phyloP scores from a whole-genome alignment of 1,140 invertebrate genomes.

The Papilio aristodemus region DNA sequence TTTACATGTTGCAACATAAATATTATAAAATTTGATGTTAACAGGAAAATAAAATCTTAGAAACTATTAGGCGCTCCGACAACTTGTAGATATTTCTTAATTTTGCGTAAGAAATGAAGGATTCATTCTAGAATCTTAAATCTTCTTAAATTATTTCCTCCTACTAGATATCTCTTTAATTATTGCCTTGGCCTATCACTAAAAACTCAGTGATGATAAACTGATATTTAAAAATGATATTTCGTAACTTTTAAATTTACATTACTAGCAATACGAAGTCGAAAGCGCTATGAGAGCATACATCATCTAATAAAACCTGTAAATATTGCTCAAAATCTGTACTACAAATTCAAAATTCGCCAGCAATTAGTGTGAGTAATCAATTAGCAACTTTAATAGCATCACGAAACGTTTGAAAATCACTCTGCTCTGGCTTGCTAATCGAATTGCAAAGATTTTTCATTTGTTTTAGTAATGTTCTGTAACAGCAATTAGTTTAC shows the following conservation, averaged over 20 bases:
- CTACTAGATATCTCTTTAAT: no score
- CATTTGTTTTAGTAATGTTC: slow-evolving; percentile 14
- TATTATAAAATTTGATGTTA: not conserved
- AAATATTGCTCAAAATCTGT: slow-evolving; percentile 7
- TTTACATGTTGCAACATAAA: no score
- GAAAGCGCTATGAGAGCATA: not conserved
- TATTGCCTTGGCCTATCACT: no score
- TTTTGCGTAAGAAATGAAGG: no score
- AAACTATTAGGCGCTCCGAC: no score
- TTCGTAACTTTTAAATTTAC: no score
- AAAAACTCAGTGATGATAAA: no score
- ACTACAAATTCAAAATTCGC: not conserved
- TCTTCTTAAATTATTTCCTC: no score
- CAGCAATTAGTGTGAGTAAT: not conserved
- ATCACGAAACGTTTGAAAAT: slow-evolving; percentile 2
- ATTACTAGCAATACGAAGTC: no score
- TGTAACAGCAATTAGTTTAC: not conserved
- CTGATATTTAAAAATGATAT: no score
- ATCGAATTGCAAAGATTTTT: slow-evolving; percentile 8
- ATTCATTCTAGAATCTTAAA: no score
- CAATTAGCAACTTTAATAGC: slow-evolving; percentile 10
- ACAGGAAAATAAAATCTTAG: not conserved
- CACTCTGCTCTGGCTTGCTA: not conserved
- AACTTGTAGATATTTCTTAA: no score
- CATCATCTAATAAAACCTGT: not conserved